Evolutionary conservation across 2,888 invertebrate genomes (phyloP).

Genomic region (Synergus itoensis): DNA sequence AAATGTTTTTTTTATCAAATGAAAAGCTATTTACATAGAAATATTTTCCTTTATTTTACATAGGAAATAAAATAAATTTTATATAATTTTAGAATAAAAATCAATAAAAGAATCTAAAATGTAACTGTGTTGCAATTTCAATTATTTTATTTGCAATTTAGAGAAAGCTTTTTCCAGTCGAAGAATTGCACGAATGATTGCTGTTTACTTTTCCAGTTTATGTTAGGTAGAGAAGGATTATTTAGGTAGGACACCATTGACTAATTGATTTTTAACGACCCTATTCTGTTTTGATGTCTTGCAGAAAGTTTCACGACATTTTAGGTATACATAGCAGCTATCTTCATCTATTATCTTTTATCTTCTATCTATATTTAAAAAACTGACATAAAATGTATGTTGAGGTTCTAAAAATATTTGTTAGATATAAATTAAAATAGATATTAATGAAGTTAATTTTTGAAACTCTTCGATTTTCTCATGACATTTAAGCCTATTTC

Average conservation of each 20-base stretch:
- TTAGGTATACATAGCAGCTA: neutral
- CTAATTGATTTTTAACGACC: constrained; percentile 36
- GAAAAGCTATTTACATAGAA: neutral
- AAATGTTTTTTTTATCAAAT: neutral
- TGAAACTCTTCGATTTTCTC: neutral
- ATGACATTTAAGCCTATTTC: neutral
- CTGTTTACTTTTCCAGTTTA: constrained; percentile 4
- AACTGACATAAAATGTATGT: neutral
- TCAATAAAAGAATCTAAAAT: neutral
- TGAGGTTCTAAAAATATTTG: neutral
- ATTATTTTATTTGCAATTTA: neutral
- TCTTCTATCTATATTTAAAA: neutral
- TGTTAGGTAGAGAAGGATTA: neutral
- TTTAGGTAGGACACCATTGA: neutral
- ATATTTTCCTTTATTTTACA: no score
- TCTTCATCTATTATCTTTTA: neutral
- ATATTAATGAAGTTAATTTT: no score
- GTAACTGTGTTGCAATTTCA: neutral
- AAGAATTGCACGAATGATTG: neutral
- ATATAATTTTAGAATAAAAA: neutral
- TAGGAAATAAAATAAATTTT: neutral
- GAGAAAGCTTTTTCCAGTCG: neutral
- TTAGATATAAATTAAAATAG: no score
- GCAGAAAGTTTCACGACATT: constrained; percentile 16
- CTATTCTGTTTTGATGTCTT: neutral